Conservation (phyloP, 2,113 vertebrate species). For the Rhipidura dahli region DNA sequence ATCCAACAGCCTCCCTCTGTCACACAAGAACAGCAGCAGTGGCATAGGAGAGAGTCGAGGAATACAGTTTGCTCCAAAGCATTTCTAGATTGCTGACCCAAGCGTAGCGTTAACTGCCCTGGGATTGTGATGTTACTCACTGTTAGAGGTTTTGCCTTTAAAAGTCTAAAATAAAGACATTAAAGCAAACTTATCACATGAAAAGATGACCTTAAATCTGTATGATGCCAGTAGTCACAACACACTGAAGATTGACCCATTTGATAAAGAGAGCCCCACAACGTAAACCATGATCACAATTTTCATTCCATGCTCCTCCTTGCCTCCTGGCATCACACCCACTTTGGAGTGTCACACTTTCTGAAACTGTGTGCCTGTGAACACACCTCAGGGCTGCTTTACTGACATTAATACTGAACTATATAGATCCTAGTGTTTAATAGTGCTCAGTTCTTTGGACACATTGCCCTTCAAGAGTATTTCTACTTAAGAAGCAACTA, state of each 20-base stretch:
- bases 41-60: not conserved
- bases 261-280: not conserved
- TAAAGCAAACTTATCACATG: not conserved
- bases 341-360: not conserved
- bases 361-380: not conserved
- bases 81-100: not conserved
- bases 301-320: not conserved
- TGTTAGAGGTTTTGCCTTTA: not conserved
- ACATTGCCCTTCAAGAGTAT: not conserved
- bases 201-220: not conserved
- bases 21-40: not conserved
- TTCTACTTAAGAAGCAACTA: not conserved
- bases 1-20: not conserved
- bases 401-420: not conserved
- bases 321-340: not conserved
- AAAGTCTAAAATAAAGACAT: not conserved
- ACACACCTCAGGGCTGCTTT: not conserved
- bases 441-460: not conserved
- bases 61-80: not conserved
- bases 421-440: not conserved
- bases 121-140: not conserved
- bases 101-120: not conserved
- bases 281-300: not conserved
- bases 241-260: fast-evolving
- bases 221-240: not conserved